Base-by-base conservation (phyloP, 1,140 invertebrate genomes). In the Heliconius congener region DNA sequence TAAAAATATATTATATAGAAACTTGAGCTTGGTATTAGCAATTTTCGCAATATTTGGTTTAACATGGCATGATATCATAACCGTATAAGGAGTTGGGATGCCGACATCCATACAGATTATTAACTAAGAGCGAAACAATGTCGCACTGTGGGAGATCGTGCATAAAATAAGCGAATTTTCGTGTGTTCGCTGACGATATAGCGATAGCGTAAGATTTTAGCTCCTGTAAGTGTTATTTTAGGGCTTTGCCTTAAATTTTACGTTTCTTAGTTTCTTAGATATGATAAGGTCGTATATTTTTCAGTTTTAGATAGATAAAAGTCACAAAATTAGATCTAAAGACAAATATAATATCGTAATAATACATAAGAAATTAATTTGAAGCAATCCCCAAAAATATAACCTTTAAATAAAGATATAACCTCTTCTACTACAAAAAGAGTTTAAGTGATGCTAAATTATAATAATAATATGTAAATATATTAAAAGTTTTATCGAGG, bases 71-170 rank as follows among this genome's bases (percentile, higher is more conserved):
- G 60, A 70, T 42, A 73, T 70, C 77, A 78, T 76, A 78, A 70
- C 71, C 74, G 66, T 82, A 82, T 76, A 76, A 79, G 16, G 75
- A 70, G 57, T 37, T 19, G 71, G 37, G 60, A 73, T 78, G 60
- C 60, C 27, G 60, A 71, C 73, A 57, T 76, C 73, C 73, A 83
- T 81, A 78, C 42, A 82, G 82, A 84, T 81, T 87, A 86, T 87
- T 84, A 85, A 85, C 84, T 88, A 87, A 88, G 86, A 88, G 87
- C 84, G 80, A 88, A 88, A 86, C 87, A 84, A 74, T 87, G 87
- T 88, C 52, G 73, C 80, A 13, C 82, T 30, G 55, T 71, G n/a
- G 81, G 82, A 82, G 77, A 70, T 78, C 84, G 81, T 83, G 84
- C 85, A 83, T 82, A 81, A 86, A 85, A 85, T 85, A 85, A 82